Conservation (phyloP, 2,888 invertebrate species). For the Drosophila gaucha region DNA sequence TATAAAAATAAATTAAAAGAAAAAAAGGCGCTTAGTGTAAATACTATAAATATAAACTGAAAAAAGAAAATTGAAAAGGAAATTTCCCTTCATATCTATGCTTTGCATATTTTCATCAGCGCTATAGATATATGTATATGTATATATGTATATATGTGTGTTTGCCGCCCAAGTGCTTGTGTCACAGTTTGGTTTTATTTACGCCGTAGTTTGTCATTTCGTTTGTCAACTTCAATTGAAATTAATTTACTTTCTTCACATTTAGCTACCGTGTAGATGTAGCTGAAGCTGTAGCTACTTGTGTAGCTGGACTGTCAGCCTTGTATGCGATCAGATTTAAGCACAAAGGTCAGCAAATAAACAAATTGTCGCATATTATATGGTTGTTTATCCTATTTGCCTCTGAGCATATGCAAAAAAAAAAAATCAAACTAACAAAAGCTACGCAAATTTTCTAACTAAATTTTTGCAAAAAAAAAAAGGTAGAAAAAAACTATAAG, state of each 20-base stretch:
- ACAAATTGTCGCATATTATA: conserved; percentile 72
- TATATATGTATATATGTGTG: conserved; percentile 4
- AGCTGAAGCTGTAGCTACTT: conserved; percentile 12
- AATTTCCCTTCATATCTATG: conserved; percentile 1
- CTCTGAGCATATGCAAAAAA: conserved; percentile 8
- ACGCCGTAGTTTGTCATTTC: conserved; percentile 74
- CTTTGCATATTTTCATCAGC: conserved; percentile 39
- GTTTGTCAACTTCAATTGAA: conserved; percentile 80
- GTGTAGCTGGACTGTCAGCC: conserved; percentile 65
- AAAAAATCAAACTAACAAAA: conserved; percentile 2
- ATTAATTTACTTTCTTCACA: conserved; percentile 80
- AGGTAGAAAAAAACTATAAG: conserved; percentile 2
- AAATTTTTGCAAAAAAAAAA: conserved; percentile 31
- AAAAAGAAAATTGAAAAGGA: background rate
- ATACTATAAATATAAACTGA: background rate
- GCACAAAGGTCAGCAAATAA: conserved; percentile 82
- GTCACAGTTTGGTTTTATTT: conserved; percentile 66
- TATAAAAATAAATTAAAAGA: background rate
- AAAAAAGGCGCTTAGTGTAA: background rate
- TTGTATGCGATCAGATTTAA: conserved; percentile 83
- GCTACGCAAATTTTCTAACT: conserved; percentile 25
- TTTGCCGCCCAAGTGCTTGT: conserved; percentile 56
- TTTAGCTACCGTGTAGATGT: conserved; percentile 32
- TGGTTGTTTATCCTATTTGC: conserved; percentile 47
- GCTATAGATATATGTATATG: conserved; percentile 23